Conservation (phyloP, 2,888 invertebrate genomes). For the Cataglyphis cursor region DNA sequence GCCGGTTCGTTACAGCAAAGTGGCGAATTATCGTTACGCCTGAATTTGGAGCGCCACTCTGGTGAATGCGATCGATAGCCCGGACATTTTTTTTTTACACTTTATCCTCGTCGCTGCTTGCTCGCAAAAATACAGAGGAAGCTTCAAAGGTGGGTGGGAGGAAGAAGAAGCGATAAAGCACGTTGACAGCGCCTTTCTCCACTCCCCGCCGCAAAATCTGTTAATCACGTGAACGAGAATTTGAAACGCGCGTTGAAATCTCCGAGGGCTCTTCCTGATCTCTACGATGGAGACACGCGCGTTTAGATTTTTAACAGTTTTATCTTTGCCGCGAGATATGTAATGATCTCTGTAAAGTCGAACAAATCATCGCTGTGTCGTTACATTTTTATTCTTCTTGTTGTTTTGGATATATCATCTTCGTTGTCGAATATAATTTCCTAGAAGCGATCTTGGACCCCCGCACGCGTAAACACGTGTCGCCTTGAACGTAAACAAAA, state of each 20-base stretch:
- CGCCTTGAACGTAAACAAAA: background rate
- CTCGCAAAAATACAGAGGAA: background rate
- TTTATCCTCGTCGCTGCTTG: conserved; percentile 13
- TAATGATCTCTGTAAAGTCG: background rate
- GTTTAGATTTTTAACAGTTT: background rate
- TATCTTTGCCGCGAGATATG: background rate
- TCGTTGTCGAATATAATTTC: background rate
- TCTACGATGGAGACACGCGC: background rate
- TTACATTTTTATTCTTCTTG: background rate
- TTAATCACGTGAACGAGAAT: background rate
- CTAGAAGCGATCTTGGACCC: conserved; percentile 4
- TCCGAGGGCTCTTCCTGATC: background rate
- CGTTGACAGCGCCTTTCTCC: background rate
- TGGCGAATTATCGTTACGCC: conserved; percentile 76
- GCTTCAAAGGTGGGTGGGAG: background rate
- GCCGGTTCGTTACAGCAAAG: conserved; percentile 71
- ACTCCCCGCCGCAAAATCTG: background rate
- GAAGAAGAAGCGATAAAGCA: background rate
- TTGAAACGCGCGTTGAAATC: conserved; percentile 24
- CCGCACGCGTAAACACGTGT: background rate
- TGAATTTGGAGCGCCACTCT: conserved; percentile 68
- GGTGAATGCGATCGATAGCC: conserved; percentile 66
- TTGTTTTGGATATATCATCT: conserved; percentile 1
- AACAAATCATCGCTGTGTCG: background rate
- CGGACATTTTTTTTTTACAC: conserved; percentile 48